phyloP scores from a whole-genome alignment of 1,140 invertebrate species.

The Diuraphis noxia region DNA sequence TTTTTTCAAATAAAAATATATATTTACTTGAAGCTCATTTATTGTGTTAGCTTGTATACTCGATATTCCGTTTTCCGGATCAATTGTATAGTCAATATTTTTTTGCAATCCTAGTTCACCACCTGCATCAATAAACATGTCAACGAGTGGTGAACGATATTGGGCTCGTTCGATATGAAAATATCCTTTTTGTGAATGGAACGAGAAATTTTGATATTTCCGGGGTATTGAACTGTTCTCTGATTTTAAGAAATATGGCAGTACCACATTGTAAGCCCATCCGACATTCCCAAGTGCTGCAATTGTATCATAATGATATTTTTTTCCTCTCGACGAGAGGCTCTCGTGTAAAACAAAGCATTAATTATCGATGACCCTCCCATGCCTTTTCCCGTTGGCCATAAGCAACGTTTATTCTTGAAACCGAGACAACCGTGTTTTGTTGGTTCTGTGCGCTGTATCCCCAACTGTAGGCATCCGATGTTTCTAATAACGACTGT shows the following conservation, averaged over 20 bases:
- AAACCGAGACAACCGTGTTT: constrained; percentile 61
- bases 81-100: constrained; percentile 64
- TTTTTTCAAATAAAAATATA: neutral
- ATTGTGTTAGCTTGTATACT: constrained; percentile 69
- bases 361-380: constrained; percentile 85
- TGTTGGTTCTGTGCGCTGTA: constrained; percentile 64
- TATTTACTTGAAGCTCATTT: constrained; percentile 62
- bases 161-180: constrained; percentile 70
- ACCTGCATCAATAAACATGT: constrained; percentile 64
- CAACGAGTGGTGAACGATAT: constrained; percentile 65
- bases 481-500: constrained; percentile 63
- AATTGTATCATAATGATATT: constrained; percentile 60
- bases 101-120: constrained; percentile 62
- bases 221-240: constrained; percentile 64
- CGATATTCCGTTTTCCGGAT: constrained; percentile 66
- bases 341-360: constrained; percentile 88
- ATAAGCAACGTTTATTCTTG: constrained; percentile 64
- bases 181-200: constrained; percentile 70
- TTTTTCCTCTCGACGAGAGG: too few relatives aligned
- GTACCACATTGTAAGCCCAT: constrained; percentile 76
- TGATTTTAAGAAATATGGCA: constrained; percentile 79
- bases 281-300: constrained; percentile 55
- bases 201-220: constrained; percentile 62
- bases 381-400: constrained; percentile 75
- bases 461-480: constrained; percentile 65